Evolutionary conservation across 2,113 vertebrate genomes (phyloP), one percentile per base, ranked within the genome.

Genomic region (Leptobrachium ailaonicum): DNA sequence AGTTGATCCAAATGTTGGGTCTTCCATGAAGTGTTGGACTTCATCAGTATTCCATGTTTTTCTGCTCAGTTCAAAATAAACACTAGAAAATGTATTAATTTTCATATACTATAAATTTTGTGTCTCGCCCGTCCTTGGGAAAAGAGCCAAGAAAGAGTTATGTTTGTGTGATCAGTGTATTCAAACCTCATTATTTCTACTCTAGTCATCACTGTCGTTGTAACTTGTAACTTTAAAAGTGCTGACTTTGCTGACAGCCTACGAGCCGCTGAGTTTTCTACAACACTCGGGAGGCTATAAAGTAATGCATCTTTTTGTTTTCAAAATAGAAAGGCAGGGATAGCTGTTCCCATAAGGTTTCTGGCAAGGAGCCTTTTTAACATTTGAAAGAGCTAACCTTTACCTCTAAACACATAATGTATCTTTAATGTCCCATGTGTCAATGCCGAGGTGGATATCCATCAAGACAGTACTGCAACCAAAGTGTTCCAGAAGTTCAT

Each of bases 221-320:
- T 50, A 50, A 50, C 47, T 14, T 70, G 76, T 60, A 78, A 78
- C 44, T 71, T 71, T 63, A 78, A 53, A 78, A 78, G 76, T 78
- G 76, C 67, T 71, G 76, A 78, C 44, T 78, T 32, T 14, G 76
- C 76, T 78, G 68, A n/a, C 56, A 71, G 41, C n/a, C 66, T 11
- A 9, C 54, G 68, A 60, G 76, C 68, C 13, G 76, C 42, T 12
- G 54, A 53, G 43, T 63, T 47, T 13, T 64, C 41, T 71, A 78
- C 68, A 41, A 62, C 76, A 78, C 76, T 78, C 76, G 13, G 42
- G 74, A 58, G 76, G 68, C 54, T 32, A 20, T 71, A 53, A 71
- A 71, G 71, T 71, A 71, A 63, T 71, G 76, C 76, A 78, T 71
- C 76, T 78, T 78, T 78, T 78, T 78, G 66, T 71, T 78, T 71